These are phyloP conservation scores for Deroplatys truncata DNA, from an alignment of 2,888 invertebrate genomes.

Conservation along the genomic window DNA sequence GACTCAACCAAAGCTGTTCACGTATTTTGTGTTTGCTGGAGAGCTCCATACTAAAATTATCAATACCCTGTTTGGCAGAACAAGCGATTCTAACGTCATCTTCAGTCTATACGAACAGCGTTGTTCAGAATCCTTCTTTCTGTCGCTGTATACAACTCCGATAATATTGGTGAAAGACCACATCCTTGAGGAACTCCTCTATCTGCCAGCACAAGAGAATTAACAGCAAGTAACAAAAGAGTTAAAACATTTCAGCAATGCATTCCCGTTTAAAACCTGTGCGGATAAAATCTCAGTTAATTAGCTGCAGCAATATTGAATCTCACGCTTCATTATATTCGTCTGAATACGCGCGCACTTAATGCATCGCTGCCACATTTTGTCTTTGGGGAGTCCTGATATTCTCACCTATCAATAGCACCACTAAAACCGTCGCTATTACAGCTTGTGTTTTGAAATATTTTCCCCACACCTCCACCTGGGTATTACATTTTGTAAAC, in stretches of 20 bases:
- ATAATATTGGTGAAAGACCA: neutral
- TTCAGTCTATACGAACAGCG: neutral
- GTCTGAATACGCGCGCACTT: neutral
- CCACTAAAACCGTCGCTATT: neutral
- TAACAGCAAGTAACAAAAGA: neutral
- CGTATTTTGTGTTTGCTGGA: too few species aligned
- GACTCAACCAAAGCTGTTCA: too few species aligned
- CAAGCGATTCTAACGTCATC: neutral
- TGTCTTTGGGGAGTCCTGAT: neutral
- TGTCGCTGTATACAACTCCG: neutral
- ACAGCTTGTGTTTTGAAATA: slow-evolving; percentile 1
- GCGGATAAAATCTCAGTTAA: neutral
- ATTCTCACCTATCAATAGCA: neutral
- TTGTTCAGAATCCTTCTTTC: neutral
- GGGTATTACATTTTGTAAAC: slow-evolving; percentile 16
- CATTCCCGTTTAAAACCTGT: neutral
- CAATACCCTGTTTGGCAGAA: neutral
- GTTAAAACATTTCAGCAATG: neutral
- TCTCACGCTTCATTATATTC: neutral
- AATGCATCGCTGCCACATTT: neutral
- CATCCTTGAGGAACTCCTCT: neutral
- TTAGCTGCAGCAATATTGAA: neutral
- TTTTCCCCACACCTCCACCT: neutral
- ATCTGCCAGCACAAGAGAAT: neutral
- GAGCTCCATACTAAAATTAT: neutral